Evolutionary conservation across 1,140 invertebrate genomes (phyloP), one percentile per base, ranked within the genome.

Genomic region (Anthonomus grandis): DNA sequence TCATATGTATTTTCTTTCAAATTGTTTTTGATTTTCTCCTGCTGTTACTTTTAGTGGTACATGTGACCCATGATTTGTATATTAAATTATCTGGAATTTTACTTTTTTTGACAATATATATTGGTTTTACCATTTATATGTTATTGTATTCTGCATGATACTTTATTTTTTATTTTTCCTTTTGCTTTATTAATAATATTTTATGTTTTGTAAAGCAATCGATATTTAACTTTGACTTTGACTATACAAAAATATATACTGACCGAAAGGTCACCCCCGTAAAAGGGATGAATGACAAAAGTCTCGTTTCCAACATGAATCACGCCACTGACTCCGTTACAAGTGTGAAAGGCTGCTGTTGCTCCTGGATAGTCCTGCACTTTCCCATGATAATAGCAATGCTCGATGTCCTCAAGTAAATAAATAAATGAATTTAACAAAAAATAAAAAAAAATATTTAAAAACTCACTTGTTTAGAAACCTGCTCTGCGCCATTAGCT

Each of bases 261-360:
- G 84, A 96, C 93, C 84, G 93, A 94, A 65, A 94, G 80, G 81
- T 96, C 93, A 38, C 93, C 93, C 55, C 93, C 93, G 74, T 93
- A 93, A 75, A 97, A 94, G 24, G 94, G 93, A 78, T 96, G 93
- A 66, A 97, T 95, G 65, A 97, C 89, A 76, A 96, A 97, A 12
- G 94, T 97, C 76, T 96, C 93, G 79, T 96, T 96, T 68, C 91
- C 91, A 65, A 96, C 86, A 77, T 97, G 93, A 66, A 97, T 96
- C 64, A 97, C 90, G 13, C 94, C 94, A 64, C 91, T 94, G 53
- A 98, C 89, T 37, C 95, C 95, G 75, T 95, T 95, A 78, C 95
- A 98, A 10, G 94, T 98, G 74, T 95, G 91, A 76, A 97, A 94
- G 60, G 94, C 94, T 27, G 93, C 94, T 59, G 86, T 90, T n/a